Evolutionary conservation across 2,113 vertebrate genomes (phyloP), one percentile per base, ranked within the genome.

Genomic region (Echinops telfairi): DNA sequence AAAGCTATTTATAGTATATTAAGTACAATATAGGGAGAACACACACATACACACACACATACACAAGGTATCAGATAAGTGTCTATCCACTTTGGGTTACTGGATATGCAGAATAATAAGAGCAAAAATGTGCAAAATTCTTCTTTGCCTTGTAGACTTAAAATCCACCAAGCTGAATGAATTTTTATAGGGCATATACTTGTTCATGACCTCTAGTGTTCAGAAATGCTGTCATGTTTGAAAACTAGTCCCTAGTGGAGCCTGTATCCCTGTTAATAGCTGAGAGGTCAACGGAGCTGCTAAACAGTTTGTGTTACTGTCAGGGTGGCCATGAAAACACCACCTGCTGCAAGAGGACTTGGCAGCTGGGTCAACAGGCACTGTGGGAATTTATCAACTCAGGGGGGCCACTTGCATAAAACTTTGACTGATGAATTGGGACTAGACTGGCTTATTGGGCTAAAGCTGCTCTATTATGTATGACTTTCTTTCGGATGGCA

Each of bases 341-440:
- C 99, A 99, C 99, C 99, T 99, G 99, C 99, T 98, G 98, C 98
- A 98, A 98, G 98, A 98, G 98, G 98, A 98, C 99, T 99, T 98
- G 98, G 99, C 99, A 99, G 99, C 99, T 99, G 99, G 99, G 99
- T 99, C 99, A 99, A 99, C 99, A 99, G 99, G 99, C 99, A 98
- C 99, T 99, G 98, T 99, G 99, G 99, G 99, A 99, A 99, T 99
- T 99, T 98, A 99, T 99, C 99, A 99, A 98, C 98, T 99, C 98
- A 98, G 98, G 98, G 98, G 96, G 98, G 98, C 97, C 97, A 97
- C 98, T 98, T 98, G 98, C 98, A 98, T 98, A 98, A 98, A 98
- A 98, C 97, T 97, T 97, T 97, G 98, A 98, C 97, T 98, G 97
- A 98, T 98, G 98, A 98, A 98, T 98, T 97, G 97, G 98, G 97